These are phyloP conservation scores for Paratilapia polleni DNA, from an alignment of 2,113 vertebrate species.

Conservation along the genomic window DNA sequence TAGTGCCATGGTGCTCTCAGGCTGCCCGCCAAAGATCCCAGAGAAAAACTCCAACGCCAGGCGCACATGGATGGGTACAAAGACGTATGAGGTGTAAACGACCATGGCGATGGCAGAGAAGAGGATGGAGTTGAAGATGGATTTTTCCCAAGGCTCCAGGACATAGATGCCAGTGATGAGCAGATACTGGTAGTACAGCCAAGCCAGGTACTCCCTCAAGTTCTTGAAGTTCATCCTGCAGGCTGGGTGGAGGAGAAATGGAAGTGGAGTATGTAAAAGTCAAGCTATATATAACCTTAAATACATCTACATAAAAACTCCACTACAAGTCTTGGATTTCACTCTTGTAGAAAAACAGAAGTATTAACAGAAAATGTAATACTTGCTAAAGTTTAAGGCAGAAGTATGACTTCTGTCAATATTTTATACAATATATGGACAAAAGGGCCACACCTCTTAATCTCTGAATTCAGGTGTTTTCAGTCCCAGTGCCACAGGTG, in stretches of 20 bases:
- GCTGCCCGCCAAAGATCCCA: slow-evolving; percentile 84
- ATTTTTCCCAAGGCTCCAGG: slow-evolving; percentile 95
- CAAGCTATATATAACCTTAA: too few relatives aligned
- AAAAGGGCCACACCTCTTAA: too few relatives aligned
- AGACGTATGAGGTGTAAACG: slow-evolving; percentile 94
- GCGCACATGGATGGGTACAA: slow-evolving; percentile 91
- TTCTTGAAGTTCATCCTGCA: slow-evolving; percentile 87
- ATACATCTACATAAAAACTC: too few relatives aligned
- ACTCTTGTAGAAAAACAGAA: background rate
- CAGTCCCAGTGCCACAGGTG: too few relatives aligned
- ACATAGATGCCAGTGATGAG: slow-evolving; percentile 95
- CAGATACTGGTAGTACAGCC: slow-evolving; percentile 98
- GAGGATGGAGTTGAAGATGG: slow-evolving; percentile 91
- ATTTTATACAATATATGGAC: too few relatives aligned
- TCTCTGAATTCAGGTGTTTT: too few relatives aligned
- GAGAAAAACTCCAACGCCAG: slow-evolving; percentile 94
- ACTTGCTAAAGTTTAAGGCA: too few relatives aligned
- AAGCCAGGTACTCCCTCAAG: slow-evolving; percentile 89
- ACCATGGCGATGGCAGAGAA: slow-evolving; percentile 92
- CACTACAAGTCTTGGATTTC: too few relatives aligned
- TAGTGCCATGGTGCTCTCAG: slow-evolving; percentile 77
- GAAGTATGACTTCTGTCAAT: too few relatives aligned
- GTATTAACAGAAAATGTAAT: background rate
- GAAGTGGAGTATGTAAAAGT: background rate
- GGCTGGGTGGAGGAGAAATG: background rate